Evolutionary conservation across 1,140 invertebrate genomes (phyloP).

Genomic region (Samia ricini): DNA sequence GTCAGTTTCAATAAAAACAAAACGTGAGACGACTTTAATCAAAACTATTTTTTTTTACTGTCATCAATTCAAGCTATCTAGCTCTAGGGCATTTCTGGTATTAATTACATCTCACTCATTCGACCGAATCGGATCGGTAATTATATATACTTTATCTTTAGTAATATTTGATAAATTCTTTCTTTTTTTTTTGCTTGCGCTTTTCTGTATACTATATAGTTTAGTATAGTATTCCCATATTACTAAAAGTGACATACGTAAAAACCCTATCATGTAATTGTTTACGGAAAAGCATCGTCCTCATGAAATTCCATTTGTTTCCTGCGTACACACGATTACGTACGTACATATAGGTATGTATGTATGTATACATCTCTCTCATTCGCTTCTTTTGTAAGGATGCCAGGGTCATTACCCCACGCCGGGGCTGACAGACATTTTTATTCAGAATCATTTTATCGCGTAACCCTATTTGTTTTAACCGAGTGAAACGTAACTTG

Average conservation of each 20-base stretch:
- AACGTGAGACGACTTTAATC: not conserved
- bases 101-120: not conserved
- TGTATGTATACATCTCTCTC: not conserved
- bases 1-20: not conserved
- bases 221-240: not conserved
- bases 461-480: not conserved
- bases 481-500: not conserved
- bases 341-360: not conserved
- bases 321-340: slow-evolving; percentile 7
- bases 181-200: not conserved
- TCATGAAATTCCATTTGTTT: not conserved
- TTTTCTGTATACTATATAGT: too few species aligned
- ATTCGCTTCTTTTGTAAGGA: slow-evolving; percentile 14
- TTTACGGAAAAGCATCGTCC: not conserved
- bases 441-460: slow-evolving; percentile 25
- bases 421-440: slow-evolving; percentile 15
- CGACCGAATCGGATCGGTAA: not conserved
- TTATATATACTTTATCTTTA: not conserved
- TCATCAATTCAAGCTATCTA: not conserved
- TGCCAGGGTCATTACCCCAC: slow-evolving; percentile 20
- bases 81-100: not conserved
- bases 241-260: not conserved
- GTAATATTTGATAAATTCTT: not conserved
- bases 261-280: not conserved
- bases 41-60: not conserved